phyloP scores from a whole-genome alignment of 2,113 vertebrate genomes.

The Nesoenas mayeri region DNA sequence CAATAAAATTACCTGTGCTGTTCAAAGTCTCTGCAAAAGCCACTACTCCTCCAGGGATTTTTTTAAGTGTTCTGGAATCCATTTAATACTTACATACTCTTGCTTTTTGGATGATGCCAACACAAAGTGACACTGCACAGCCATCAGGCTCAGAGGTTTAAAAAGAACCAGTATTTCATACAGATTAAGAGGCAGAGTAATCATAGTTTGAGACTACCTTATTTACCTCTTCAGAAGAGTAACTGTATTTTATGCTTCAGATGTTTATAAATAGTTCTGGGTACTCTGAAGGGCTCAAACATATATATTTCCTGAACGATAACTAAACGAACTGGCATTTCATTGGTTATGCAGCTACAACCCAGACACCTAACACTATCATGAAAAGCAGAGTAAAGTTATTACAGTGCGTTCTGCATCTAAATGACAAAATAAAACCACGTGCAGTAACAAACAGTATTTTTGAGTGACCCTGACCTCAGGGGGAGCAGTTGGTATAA shows the following conservation, averaged over 20 bases:
- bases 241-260: not conserved
- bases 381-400: not conserved
- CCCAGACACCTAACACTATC: not conserved
- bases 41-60: not conserved
- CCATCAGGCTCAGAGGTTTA: not conserved
- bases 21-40: not conserved
- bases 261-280: not conserved
- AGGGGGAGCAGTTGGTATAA: not conserved
- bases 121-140: not conserved
- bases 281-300: not conserved
- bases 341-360: not conserved
- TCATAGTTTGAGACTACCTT: not conserved
- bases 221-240: not conserved
- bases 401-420: not conserved
- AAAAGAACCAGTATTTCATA: not conserved
- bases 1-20: not conserved
- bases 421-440: not conserved
- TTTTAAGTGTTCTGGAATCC: not conserved
- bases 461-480: not conserved
- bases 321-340: not conserved
- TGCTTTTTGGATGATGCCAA: not conserved
- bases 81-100: not conserved
- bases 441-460: not conserved
- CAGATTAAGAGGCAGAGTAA: not conserved
- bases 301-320: not conserved